These are phyloP conservation scores for Melanotaenia pygmaea DNA, from an alignment of 2,797 vertebrate species.

Conservation along the genomic window DNA sequence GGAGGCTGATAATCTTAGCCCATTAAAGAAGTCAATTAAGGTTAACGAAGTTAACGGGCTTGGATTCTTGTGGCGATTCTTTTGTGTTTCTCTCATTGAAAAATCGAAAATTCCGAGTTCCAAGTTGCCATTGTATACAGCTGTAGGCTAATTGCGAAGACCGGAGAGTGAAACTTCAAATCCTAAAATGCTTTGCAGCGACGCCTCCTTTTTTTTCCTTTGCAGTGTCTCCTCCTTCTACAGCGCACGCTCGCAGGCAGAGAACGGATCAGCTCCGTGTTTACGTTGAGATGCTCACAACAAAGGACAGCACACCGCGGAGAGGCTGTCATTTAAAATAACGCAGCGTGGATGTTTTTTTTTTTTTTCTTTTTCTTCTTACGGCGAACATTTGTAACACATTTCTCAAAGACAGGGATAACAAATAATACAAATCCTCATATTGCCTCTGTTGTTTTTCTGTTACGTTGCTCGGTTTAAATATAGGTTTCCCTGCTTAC, in stretches of 20 bases:
- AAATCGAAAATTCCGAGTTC: background rate
- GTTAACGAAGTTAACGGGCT: too few species aligned
- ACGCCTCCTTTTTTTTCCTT: background rate
- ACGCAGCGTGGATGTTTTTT: constrained; percentile 34
- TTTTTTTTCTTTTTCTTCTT: background rate
- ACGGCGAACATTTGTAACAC: constrained; percentile 22
- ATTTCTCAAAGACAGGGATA: background rate
- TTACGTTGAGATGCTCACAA: constrained; percentile 80
- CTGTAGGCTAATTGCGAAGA: background rate
- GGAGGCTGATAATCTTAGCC: too few species aligned
- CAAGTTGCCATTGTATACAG: background rate
- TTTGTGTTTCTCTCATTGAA: background rate
- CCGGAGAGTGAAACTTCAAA: constrained; percentile 18
- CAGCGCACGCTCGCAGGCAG: constrained; percentile 38
- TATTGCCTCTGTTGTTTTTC: constrained; percentile 12
- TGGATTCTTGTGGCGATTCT: background rate
- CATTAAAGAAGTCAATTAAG: too few species aligned
- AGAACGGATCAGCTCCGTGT: constrained; percentile 57
- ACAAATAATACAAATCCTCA: background rate
- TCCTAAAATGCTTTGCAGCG: constrained; percentile 46
- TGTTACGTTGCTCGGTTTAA: constrained; percentile 4
- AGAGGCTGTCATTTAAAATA: constrained; percentile 48
- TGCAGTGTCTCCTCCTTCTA: constrained; percentile 27
- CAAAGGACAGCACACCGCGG: constrained; percentile 71
- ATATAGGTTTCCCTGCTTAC: constrained; percentile 10